Evolutionary conservation across 2,797 vertebrate genomes (phyloP).

Genomic region (Periparus ater): DNA sequence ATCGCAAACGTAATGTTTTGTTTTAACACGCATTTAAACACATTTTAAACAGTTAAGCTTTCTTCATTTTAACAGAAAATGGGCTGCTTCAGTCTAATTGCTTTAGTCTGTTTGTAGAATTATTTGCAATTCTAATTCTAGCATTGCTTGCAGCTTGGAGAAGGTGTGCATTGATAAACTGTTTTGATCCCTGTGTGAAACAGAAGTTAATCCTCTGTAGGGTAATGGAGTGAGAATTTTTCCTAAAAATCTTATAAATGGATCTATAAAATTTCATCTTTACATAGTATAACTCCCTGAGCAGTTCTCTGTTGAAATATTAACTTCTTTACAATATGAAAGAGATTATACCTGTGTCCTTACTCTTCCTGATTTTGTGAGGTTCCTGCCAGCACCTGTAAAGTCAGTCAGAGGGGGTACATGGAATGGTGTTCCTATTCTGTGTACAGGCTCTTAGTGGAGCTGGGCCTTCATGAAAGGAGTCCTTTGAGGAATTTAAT

Average conservation of each 20-base stretch:
- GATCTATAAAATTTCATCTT: not conserved
- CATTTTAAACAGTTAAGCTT: not conserved
- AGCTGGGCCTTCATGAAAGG: not conserved
- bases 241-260: not conserved
- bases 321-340: not conserved
- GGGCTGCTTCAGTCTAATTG: not conserved
- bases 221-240: not conserved
- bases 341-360: not conserved
- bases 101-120: not conserved
- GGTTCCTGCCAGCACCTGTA: not conserved
- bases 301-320: not conserved
- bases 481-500: not conserved
- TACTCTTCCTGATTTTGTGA: fast-evolving
- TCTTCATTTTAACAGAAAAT: not conserved
- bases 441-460: not conserved
- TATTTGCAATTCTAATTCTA: not conserved
- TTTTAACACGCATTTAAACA: not conserved
- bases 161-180: not conserved
- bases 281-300: not conserved
- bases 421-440: not conserved
- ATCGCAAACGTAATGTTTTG: not conserved
- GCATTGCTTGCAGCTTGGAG: not conserved
- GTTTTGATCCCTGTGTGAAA: not conserved
- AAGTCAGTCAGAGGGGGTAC: not conserved
- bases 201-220: not conserved